Conservation (phyloP, 2,797 vertebrate species). For the Sylvilagus floridanus region DNA sequence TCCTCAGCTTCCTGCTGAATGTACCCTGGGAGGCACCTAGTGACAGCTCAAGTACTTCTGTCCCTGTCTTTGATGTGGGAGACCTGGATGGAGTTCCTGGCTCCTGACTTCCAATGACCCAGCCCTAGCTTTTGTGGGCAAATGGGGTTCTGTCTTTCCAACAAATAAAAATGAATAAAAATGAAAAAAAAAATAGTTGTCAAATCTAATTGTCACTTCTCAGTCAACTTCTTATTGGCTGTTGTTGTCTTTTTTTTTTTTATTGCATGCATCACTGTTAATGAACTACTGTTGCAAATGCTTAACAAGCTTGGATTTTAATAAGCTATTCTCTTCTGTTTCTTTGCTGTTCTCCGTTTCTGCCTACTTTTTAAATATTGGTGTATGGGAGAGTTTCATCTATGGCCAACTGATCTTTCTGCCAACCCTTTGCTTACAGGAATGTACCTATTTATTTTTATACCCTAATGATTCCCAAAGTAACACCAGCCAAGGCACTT, state of each 20-base stretch:
- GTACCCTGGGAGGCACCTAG: too few species aligned
- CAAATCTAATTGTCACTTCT: background rate
- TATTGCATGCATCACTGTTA: background rate
- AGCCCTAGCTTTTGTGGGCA: too few species aligned
- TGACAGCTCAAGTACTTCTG: too few species aligned
- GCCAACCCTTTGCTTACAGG: background rate
- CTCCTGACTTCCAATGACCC: too few species aligned
- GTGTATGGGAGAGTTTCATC: background rate
- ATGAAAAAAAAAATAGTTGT: background rate
- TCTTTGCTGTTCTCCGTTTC: background rate
- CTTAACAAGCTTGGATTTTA: background rate
- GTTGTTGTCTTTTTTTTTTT: background rate
- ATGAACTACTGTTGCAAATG: background rate
- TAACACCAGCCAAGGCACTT: background rate
- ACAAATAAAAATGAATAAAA: too few species aligned
- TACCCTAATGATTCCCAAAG: background rate
- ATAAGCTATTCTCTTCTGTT: background rate
- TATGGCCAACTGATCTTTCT: background rate
- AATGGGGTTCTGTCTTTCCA: too few species aligned
- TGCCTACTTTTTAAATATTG: slow-evolving; percentile 7
- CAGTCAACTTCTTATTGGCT: background rate
- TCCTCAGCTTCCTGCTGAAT: too few species aligned
- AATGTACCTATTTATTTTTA: background rate
- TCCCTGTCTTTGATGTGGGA: too few species aligned
- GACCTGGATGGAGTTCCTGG: too few species aligned